Evolutionary conservation across 2,888 invertebrate genomes (phyloP), one percentile per base, ranked within the genome.

Genomic region (Sthenelais limicola): DNA sequence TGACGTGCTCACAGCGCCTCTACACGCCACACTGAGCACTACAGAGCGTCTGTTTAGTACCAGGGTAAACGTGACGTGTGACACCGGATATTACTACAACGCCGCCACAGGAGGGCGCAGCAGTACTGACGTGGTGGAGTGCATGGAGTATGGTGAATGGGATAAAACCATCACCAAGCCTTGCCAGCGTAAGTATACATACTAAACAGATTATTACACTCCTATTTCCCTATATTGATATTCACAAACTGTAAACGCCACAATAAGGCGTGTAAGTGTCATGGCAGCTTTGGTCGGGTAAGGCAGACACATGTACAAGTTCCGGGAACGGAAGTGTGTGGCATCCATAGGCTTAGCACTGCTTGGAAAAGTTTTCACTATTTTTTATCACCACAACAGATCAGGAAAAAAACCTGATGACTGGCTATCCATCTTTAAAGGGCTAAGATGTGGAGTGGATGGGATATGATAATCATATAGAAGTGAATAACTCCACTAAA

Each of bases 151-250:
- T 18, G 73, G 73, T 24, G 38, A 51, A 38, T 78, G 78, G 78
- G 72, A 73, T 56, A 26, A 24, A 9, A 49, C 72, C 35, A 28
- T 18, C 38, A 73, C 77, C 3, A 58, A 35, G n/a, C 48, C 56
- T n/a, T 78, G 78, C 43, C 28, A 54, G 3, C 76, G 78, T 78
- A 30, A 73, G 77, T 74, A n/a, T 5, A n/a, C 33, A 15, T 43
- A 15, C 47, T 43, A 15, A 15, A 12, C 18, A 43, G 47, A 43
- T 43, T 12, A 18, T 15, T 43, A 12, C 18, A n/a, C n/a, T n/a
- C n/a, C n/a, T n/a, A n/a, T n/a, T n/a, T n/a, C n/a, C n/a, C n/a
- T n/a, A n/a, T n/a, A n/a, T n/a, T n/a, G n/a, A n/a, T n/a, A n/a
- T n/a, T n/a, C n/a, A n/a, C n/a, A n/a, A n/a, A n/a, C n/a, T n/a